A percentile compares a stretch with the other conserved stretches of the same genome.
Conservation (phyloP, 2,113 vertebrate species). For the Pipra filicauda region DNA sequence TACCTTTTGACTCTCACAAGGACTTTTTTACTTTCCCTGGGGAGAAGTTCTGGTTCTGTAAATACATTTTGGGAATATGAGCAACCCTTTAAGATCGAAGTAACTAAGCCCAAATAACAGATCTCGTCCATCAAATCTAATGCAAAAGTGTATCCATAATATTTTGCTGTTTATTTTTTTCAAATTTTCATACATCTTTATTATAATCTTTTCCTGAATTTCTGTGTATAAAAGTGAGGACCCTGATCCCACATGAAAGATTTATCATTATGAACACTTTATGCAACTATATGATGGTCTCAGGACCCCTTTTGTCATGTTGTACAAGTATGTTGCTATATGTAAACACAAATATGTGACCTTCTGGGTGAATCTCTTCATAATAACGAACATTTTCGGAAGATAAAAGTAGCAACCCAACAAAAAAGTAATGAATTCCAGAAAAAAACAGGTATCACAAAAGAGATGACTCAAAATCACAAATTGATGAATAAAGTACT, state of each 20-base stretch:
- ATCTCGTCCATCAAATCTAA: not conserved
- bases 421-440: not conserved
- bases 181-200: not conserved
- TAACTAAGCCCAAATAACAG: not conserved
- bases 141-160: not conserved
- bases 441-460: not conserved
- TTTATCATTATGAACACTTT: not conserved
- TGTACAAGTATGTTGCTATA: not conserved
- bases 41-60: not conserved
- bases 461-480: not conserved
- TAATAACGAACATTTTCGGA: not conserved
- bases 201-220: not conserved
- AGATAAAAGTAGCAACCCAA: not conserved
- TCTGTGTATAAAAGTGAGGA: not conserved
- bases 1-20: not conserved
- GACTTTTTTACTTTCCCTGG: not conserved
- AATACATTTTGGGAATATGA: not conserved
- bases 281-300: not conserved
- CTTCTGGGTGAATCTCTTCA: not conserved
- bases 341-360: not conserved
- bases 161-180: not conserved
- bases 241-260: not conserved
- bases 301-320: not conserved
- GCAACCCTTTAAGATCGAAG: not conserved
- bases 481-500: not conserved